Evolutionary conservation across 2,797 vertebrate genomes (phyloP).

Genomic region (Halcyon badia): DNA sequence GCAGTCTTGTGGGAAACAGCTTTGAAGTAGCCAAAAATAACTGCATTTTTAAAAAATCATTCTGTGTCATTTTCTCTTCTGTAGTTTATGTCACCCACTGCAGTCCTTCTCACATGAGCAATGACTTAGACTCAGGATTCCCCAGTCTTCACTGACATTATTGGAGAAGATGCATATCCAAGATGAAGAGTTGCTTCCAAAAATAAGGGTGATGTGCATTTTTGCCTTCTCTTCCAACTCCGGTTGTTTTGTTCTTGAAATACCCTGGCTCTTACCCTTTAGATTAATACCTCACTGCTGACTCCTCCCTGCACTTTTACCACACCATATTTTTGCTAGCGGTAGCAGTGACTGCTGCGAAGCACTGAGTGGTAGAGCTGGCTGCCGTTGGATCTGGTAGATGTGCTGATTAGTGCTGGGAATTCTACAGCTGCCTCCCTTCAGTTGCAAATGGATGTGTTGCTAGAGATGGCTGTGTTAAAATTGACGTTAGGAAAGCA

Average conservation of each 20-base stretch:
- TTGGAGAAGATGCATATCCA: background rate
- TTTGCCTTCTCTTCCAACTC: background rate
- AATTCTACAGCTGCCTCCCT: background rate
- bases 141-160: background rate
- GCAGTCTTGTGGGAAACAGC: background rate
- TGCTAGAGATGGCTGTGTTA: background rate
- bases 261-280: background rate
- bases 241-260: background rate
- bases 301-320: background rate
- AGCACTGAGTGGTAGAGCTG: background rate
- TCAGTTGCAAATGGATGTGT: background rate
- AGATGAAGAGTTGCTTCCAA: background rate
- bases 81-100: background rate
- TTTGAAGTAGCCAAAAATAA: background rate
- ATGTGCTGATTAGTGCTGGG: background rate
- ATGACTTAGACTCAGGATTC: background rate
- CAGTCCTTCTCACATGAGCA: background rate
- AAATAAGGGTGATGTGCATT: background rate
- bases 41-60: background rate
- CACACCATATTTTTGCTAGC: background rate
- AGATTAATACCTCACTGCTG: background rate
- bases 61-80: background rate
- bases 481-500: background rate
- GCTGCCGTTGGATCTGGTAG: too few species aligned
- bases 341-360: background rate